Evolutionary conservation across 2,797 vertebrate species (phyloP).

Genomic region (Erethizon dorsatum): DNA sequence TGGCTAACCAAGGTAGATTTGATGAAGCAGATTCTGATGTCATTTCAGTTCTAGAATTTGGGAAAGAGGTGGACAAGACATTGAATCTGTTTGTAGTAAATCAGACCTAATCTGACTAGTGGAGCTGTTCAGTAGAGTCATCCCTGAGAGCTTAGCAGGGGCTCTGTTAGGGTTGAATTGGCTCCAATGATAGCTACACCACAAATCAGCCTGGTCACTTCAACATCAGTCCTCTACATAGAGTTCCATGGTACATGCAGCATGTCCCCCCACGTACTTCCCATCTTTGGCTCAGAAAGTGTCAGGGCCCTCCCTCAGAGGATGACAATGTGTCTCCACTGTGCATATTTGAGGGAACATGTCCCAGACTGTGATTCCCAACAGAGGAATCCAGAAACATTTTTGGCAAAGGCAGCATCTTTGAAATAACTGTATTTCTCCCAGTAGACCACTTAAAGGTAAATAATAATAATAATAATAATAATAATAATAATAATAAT

Average conservation of each 20-base stretch:
- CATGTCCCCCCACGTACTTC: rapidly evolving
- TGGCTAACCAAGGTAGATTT: not conserved
- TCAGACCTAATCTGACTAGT: not conserved
- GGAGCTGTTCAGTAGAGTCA: not conserved
- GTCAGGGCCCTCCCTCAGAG: not conserved
- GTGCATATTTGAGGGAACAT: not conserved
- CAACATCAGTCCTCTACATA: not conserved
- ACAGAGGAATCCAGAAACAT: not conserved
- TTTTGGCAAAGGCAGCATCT: not conserved
- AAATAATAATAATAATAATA: not conserved
- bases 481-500: no score
- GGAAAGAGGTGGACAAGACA: conserved; percentile 1
- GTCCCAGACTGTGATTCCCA: not conserved
- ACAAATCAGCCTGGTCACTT: not conserved
- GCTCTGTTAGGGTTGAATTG: not conserved
- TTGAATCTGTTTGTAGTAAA: not conserved
- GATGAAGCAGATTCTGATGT: not conserved
- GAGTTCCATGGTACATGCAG: not conserved
- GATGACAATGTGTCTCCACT: not conserved
- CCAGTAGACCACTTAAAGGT: not conserved
- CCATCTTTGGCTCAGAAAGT: not conserved
- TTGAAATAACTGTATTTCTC: conserved; percentile 14
- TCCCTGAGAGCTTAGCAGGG: not conserved
- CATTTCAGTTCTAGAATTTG: not conserved
- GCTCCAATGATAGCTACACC: not conserved